A percentile compares a stretch with the other conserved stretches of the same genome.
Evolutionary conservation across 1,140 invertebrate genomes (phyloP).

Genomic region (Sinella curviseta): DNA sequence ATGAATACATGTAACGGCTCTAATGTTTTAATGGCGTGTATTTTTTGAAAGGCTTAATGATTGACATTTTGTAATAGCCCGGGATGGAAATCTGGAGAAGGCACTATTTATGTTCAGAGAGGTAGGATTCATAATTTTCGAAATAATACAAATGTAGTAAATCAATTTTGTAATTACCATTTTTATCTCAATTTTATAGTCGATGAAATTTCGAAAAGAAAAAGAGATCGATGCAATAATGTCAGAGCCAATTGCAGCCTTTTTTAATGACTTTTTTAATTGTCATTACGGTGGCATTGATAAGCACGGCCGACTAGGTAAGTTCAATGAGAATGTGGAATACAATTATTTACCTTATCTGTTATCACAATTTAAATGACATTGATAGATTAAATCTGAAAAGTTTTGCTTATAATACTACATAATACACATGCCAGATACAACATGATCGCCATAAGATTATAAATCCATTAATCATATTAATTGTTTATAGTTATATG

Average conservation of each 20-base stretch:
- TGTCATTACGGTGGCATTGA: constrained; percentile 10
- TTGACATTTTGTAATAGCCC: too few species aligned
- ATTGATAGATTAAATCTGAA: background rate
- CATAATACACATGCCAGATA: background rate
- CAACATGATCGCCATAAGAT: too few species aligned
- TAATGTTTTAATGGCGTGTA: too few species aligned
- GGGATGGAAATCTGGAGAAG: constrained; percentile 5
- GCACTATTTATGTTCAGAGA: background rate
- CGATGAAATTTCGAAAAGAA: background rate
- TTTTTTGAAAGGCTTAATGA: too few species aligned
- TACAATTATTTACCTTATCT: too few species aligned
- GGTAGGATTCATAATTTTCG: background rate
- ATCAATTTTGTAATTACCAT: background rate
- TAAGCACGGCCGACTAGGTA: constrained; percentile 3
- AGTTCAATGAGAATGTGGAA: too few species aligned
- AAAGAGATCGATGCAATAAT: background rate
- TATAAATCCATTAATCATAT: too few species aligned
- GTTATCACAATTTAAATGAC: too few species aligned
- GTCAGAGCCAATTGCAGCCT: background rate
- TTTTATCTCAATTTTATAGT: background rate
- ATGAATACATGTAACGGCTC: too few species aligned
- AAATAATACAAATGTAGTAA: background rate
- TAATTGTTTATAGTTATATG: background rate
- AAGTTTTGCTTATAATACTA: background rate
- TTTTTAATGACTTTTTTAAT: constrained; percentile 7